These are phyloP conservation scores for Ophraella communa DNA, from an alignment of 2,888 invertebrate species.

Conservation along the genomic window DNA sequence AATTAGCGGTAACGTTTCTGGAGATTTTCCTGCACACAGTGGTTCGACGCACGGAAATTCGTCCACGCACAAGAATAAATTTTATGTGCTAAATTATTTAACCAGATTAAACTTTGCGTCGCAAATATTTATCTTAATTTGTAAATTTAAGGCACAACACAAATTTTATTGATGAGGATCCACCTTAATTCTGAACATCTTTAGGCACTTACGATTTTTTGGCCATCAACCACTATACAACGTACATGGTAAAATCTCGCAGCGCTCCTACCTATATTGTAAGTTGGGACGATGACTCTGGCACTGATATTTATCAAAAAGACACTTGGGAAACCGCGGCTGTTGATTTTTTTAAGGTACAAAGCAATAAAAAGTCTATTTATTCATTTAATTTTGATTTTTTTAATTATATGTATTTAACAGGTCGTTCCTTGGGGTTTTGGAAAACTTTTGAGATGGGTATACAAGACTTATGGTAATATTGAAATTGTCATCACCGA, in stretches of 20 bases:
- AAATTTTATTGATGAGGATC: too few species aligned
- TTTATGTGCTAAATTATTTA: too few species aligned
- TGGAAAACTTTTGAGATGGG: slow-evolving; percentile 66
- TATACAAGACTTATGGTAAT: slow-evolving; percentile 66
- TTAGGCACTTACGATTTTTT: slow-evolving; percentile 35
- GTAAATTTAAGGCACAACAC: too few species aligned
- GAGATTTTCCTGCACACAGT: too few species aligned
- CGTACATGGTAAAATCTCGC: slow-evolving; percentile 32
- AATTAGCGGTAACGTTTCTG: too few species aligned
- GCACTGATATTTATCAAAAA: slow-evolving; percentile 32
- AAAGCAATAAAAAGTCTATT: background rate
- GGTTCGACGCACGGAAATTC: too few species aligned
- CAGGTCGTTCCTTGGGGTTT: slow-evolving; percentile 69
- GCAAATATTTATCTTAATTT: too few species aligned
- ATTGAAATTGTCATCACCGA: slow-evolving; percentile 68
- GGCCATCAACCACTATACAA: slow-evolving; percentile 39
- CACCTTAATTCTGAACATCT: too few species aligned
- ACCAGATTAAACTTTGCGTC: too few species aligned
- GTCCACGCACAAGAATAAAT: too few species aligned
- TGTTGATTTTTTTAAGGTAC: slow-evolving; percentile 60
- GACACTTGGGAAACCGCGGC: slow-evolving; percentile 49
- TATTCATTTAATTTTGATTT: too few species aligned
- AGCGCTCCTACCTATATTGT: slow-evolving; percentile 17
- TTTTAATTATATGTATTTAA: too few species aligned
- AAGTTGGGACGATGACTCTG: slow-evolving; percentile 35